Base-by-base conservation (phyloP, 2,113 vertebrate species). In the Notechis scutatus region DNA sequence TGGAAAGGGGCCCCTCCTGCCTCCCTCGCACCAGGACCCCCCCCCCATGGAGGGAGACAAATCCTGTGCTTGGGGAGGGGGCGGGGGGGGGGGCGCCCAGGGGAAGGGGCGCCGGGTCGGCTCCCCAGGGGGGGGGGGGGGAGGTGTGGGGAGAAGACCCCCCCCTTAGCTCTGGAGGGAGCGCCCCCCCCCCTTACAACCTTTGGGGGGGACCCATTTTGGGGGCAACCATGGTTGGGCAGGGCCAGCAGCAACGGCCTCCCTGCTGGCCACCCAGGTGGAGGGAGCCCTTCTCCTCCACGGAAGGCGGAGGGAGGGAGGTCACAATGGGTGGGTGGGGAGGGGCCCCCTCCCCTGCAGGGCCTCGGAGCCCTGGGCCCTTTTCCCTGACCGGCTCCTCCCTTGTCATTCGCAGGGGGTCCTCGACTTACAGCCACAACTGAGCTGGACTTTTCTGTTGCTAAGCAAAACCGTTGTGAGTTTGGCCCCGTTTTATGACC, bases 291-390 rank as follows among this genome's bases (percentile, higher is more conserved):
- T 50, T 9, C 47, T 50, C 47, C 8, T 50, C 47, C 47, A 50
- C 47, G 8, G 47, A 50, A 50, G 47, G 47, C 47, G 47, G 47
- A 50, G 47, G 2, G 50, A 3, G n/a, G 11, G 29, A 90, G 1
- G 61, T 93, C 92, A 93, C 92, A 93, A 90, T 93, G 55, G 9
- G n/a, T 3, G 14, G 64, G 64, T 12, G n/a, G 5, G 15, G n/a
- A 18, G 69, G n/a, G n/a, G n/a, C 64, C 2, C 15, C 69, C n/a
- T 74, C 7, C 15, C 7, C n/a, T 20, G n/a, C n/a, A 7, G 69
- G 64, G 29, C 12, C 12, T 0, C 3, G 59, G 9, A 26, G 61
- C 61, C 23, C 59, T 11, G 8, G 20, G 59, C 24, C 26, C 61
- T 26, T 64, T 29, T 11, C 26, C 24, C 59, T 29, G 59, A 64